These are phyloP conservation scores for Drosophila incognita DNA, from an alignment of 2,888 invertebrate species.

Conservation along the genomic window DNA sequence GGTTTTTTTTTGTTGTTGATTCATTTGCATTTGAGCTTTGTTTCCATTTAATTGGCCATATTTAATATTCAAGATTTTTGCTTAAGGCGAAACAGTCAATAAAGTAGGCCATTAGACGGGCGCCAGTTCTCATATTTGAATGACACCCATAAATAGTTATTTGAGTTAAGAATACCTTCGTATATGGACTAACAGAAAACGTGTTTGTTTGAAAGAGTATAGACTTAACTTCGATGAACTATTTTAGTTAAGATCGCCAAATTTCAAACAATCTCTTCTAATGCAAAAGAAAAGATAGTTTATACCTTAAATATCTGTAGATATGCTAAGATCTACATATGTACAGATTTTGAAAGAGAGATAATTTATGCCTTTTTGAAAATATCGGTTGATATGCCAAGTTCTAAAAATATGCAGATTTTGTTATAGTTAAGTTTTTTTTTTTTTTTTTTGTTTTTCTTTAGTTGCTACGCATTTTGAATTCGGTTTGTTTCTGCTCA, in stretches of 20 bases:
- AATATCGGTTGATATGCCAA: background rate
- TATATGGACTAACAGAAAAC: background rate
- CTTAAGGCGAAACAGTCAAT: slow-evolving; percentile 23
- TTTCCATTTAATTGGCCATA: slow-evolving; percentile 63
- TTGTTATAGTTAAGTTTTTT: slow-evolving; percentile 10
- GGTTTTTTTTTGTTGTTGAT: slow-evolving; percentile 6
- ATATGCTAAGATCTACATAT: background rate
- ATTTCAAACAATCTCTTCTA: background rate
- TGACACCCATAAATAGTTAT: slow-evolving; percentile 31
- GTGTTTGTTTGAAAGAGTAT: background rate
- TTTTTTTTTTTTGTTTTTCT: slow-evolving; percentile 12
- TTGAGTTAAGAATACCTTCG: slow-evolving; percentile 19
- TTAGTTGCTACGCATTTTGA: slow-evolving; percentile 25
- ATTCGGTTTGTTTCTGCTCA: slow-evolving; percentile 34
- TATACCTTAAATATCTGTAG: too few relatives aligned
- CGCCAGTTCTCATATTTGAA: slow-evolving; percentile 36
- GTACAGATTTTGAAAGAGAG: background rate
- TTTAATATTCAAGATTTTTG: slow-evolving; percentile 23
- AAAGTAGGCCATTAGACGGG: slow-evolving; percentile 33
- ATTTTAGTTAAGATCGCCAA: background rate
- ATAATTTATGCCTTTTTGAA: background rate
- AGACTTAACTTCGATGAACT: background rate
- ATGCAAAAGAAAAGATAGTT: background rate
- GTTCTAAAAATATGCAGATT: slow-evolving; percentile 22
- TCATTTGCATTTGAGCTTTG: slow-evolving; percentile 59